Base-by-base conservation (phyloP, 1,140 invertebrate species). In the Euwallacea fornicatus region DNA sequence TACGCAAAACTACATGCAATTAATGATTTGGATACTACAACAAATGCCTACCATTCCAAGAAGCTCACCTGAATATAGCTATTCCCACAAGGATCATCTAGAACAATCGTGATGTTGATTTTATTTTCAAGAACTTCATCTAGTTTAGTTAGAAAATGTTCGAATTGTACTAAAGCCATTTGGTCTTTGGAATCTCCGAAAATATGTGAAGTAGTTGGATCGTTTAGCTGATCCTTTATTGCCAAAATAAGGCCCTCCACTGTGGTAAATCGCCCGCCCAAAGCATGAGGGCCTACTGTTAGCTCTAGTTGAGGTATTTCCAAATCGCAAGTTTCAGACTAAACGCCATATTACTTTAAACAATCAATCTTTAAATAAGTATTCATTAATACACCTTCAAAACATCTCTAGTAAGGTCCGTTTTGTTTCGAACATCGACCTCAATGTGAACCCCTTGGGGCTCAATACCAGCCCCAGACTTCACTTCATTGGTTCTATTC, bases 81-180 rank as follows among this genome's bases (percentile, higher is more conserved):
- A 82, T 99, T 99, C 10, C 98, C 98, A 46, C 97, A 93, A 10
- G 97, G 95, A 85, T 99, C 98, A 83, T 98, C 94, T 54, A 99
- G 81, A 13, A 98, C 82, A 3, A 99, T 75, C 0, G 93, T 96
- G 47, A 90, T 83, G 6, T 84, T 61, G n/a, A 81, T 81, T 74
- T 88, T 83, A 0, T 90, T 85, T 13, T 87, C 83, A 13, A 95
- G 79, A 7, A 96, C 86, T 62, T 89, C 80, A 64, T 93, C 86
- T 41, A 97, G 83, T 74, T 90, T 86, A 0, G 82, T 77, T 13
- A 92, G 83, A 79, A 98, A 95, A 13, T 81, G 76, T 46, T 87
- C 77, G 77, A 94, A 83, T 72, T 81, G 82, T 13, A 84, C 78
- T 53, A 86, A 83, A 11, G 83, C 82, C 8, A 84, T 82, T 0